A percentile compares a stretch with the other conserved stretches of the same genome.
Evolutionary conservation across 2,113 vertebrate species (phyloP).

Genomic region (Corynorhinus townsendii): DNA sequence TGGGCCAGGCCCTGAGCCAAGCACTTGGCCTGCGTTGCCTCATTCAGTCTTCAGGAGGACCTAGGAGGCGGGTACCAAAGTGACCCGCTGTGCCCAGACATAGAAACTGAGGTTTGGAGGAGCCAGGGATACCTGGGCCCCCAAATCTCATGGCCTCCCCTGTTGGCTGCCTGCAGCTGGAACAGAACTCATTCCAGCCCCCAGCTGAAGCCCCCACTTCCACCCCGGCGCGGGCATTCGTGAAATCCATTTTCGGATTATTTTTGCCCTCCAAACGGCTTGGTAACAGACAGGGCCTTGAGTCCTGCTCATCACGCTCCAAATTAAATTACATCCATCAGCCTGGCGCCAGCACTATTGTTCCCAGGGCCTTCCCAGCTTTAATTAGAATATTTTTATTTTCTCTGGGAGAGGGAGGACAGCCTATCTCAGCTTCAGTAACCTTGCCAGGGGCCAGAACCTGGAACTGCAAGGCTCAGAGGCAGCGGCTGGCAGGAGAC

Average conservation of each 20-base stretch:
- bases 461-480: not conserved
- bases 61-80: not conserved
- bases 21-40: not conserved
- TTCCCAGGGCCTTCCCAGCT: slow-evolving; percentile 63
- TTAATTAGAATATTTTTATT: slow-evolving; percentile 74
- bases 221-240: accelerated
- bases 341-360: slow-evolving; percentile 53
- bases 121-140: not conserved
- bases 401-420: slow-evolving; percentile 54
- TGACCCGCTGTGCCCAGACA: not conserved
- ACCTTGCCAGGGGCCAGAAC: slow-evolving; percentile 68
- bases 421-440: slow-evolving; percentile 43
- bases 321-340: slow-evolving; percentile 65
- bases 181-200: not conserved
- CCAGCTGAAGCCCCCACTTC: accelerated
- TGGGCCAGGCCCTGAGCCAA: not conserved
- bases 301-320: slow-evolving; percentile 49
- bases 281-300: slow-evolving; percentile 19
- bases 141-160: accelerated
- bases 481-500: not conserved
- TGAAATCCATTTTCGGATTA: not conserved
- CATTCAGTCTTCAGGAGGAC: not conserved
- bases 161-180: not conserved
- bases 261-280: slow-evolving; percentile 2
- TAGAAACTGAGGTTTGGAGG: not conserved